phyloP scores from a whole-genome alignment of 2,888 invertebrate genomes.

The Catocala sponsa region DNA sequence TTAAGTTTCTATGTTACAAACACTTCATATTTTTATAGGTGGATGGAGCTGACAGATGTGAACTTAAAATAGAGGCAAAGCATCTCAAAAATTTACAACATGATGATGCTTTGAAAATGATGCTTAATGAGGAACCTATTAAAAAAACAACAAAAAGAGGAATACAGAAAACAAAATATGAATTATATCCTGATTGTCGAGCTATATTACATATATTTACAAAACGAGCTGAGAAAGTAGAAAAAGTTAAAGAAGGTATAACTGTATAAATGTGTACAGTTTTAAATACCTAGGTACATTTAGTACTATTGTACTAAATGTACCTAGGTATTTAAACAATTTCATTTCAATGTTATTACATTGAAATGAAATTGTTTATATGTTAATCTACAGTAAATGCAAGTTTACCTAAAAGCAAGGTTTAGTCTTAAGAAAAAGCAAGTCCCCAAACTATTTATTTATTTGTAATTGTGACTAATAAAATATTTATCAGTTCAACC shows the following conservation, averaged over 20 bases:
- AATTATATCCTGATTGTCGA: conserved; percentile 77
- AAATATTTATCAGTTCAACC: not conserved
- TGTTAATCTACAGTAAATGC: too few species aligned
- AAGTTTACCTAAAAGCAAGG: too few species aligned
- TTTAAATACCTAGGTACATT: too few species aligned
- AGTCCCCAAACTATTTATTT: conserved; percentile 1
- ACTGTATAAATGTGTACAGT: not conserved
- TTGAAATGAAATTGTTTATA: not conserved
- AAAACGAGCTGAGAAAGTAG: conserved; percentile 49
- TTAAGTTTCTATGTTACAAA: not conserved
- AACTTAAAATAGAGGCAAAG: conserved; percentile 73
- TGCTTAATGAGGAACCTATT: conserved; percentile 71
- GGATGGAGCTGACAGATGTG: conserved; percentile 79
- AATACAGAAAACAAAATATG: conserved; percentile 72
- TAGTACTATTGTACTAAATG: too few species aligned
- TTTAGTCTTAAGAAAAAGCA: too few species aligned
- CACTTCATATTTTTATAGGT: conserved; percentile 62
- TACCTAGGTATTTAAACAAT: too few species aligned
- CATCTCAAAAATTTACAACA: conserved; percentile 68
- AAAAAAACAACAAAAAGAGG: conserved; percentile 66
- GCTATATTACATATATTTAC: conserved; percentile 79
- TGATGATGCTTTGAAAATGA: conserved; percentile 72
- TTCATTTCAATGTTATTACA: too few species aligned
- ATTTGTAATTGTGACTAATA: not conserved
- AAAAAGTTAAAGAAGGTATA: conserved; percentile 29